Percentiles rank a stretch among this genome's conserved stretches.
These are phyloP conservation scores for Spongia lamella DNA, from an alignment of 37 sponge, comb jelly and placozoan genomes.

Conservation along the genomic window DNA sequence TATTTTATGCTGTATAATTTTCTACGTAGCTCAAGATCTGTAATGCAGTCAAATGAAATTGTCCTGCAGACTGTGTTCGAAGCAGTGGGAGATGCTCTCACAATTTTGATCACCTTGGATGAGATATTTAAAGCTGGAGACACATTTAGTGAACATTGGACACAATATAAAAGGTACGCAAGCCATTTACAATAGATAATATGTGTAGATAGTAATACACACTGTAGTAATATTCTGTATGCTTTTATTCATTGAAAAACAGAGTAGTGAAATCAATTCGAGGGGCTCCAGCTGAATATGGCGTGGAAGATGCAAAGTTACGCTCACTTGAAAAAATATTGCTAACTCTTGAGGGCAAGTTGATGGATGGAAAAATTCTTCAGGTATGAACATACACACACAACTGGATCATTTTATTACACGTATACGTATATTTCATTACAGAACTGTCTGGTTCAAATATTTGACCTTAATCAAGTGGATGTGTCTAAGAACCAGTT, in stretches of 20 bases:
- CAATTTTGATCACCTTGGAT: constrained; percentile 88
- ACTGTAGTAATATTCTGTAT: neutral
- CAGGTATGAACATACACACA: constrained; percentile 42
- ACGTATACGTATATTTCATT: neutral
- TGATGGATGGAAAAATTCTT: constrained; percentile 90
- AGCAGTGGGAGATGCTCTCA: constrained; percentile 75
- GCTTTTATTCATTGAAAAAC: too few species aligned
- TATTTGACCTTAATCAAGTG: constrained; percentile 66
- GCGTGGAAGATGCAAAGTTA: constrained; percentile 71
- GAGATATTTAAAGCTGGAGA: constrained; percentile 59
- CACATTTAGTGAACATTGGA: constrained; percentile 86
- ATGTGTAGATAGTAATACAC: neutral
- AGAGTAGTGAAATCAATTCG: constrained; percentile 78
- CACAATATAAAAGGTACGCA: constrained; percentile 83
- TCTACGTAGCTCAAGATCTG: constrained; percentile 7
- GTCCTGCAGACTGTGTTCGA: constrained; percentile 85
- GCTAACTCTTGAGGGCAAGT: constrained; percentile 81
- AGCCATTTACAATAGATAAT: neutral
- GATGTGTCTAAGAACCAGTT: constrained; percentile 58
- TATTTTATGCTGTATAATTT: neutral
- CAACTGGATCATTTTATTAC: neutral
- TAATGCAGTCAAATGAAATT: constrained; percentile 58
- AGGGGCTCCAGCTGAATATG: constrained; percentile 81
- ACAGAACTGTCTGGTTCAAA: constrained; percentile 72
- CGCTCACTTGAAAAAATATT: constrained; percentile 88